These are phyloP conservation scores for Tuta absoluta DNA, from an alignment of 2,888 invertebrate genomes.

Conservation along the genomic window DNA sequence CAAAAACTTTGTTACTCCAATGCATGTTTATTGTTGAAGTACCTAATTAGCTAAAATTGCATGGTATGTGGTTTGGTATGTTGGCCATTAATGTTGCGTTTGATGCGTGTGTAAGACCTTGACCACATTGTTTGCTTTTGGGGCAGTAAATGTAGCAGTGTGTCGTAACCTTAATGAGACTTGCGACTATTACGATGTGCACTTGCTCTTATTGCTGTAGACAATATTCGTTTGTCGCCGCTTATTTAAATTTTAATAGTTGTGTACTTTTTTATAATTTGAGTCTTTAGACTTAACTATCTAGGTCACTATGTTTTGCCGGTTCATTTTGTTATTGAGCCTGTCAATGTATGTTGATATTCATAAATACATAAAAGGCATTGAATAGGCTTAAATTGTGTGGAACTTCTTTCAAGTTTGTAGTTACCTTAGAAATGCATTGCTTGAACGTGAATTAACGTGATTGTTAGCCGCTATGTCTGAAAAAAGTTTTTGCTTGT, in stretches of 20 bases:
- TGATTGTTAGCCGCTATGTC: too few species aligned
- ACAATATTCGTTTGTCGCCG: conserved; percentile 52
- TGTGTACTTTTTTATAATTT: not conserved
- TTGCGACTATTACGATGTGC: conserved; percentile 43
- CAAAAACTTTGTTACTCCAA: conserved; percentile 55
- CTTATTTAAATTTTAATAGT: conserved; percentile 35
- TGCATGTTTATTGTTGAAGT: conserved; percentile 50
- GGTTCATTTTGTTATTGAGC: not conserved
- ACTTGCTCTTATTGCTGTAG: conserved; percentile 46
- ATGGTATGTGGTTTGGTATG: conserved; percentile 34
- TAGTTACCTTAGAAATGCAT: too few species aligned
- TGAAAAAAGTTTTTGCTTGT: too few species aligned
- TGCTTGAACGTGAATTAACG: too few species aligned
- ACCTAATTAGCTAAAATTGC: conserved; percentile 44
- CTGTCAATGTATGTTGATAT: not conserved
- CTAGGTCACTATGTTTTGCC: not conserved
- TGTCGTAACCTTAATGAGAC: conserved; percentile 43
- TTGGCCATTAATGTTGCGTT: conserved; percentile 28
- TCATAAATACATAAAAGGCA: too few species aligned
- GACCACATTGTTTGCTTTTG: conserved; percentile 51
- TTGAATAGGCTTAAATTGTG: too few species aligned
- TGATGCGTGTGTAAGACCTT: conserved; percentile 47
- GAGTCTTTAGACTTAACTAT: not conserved
- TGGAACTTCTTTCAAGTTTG: too few species aligned
- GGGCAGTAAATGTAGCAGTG: conserved; percentile 43